Evolutionary conservation across 2,888 invertebrate species (phyloP).

Genomic region (Dynastes grantii): DNA sequence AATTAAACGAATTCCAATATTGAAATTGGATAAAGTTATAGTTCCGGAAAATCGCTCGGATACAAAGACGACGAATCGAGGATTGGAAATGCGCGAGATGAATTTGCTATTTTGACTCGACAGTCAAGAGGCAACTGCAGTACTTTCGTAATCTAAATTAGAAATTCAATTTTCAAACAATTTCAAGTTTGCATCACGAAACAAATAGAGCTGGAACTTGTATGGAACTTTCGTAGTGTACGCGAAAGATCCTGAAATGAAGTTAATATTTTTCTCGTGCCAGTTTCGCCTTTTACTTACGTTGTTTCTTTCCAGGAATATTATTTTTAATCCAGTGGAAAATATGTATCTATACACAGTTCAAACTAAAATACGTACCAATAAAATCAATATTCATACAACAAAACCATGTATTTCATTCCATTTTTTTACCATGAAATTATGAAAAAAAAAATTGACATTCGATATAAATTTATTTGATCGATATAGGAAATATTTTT

Average conservation of each 20-base stretch:
- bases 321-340: too few species aligned
- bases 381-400: too few species aligned
- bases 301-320: neutral
- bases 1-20: slow-evolving; percentile 19
- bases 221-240: slow-evolving; percentile 34
- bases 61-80: neutral
- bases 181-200: slow-evolving; percentile 48
- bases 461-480: too few species aligned
- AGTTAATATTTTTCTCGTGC: slow-evolving; percentile 45
- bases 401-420: too few species aligned
- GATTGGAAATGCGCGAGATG: neutral
- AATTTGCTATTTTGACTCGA: slow-evolving; percentile 22
- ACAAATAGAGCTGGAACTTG: slow-evolving; percentile 47
- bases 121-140: slow-evolving; percentile 27
- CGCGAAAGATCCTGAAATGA: slow-evolving; percentile 31
- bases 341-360: too few species aligned
- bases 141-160: slow-evolving; percentile 50
- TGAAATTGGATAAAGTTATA: neutral
- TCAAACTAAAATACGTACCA: too few species aligned
- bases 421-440: too few species aligned
- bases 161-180: slow-evolving; percentile 53
- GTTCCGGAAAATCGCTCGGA: slow-evolving; percentile 1
- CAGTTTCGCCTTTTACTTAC: slow-evolving; percentile 19
- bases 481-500: too few species aligned
- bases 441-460: too few species aligned